Evolutionary conservation across 2,797 vertebrate species (phyloP), one percentile per base, ranked within the genome.

Genomic region (Galagoides demidoff): DNA sequence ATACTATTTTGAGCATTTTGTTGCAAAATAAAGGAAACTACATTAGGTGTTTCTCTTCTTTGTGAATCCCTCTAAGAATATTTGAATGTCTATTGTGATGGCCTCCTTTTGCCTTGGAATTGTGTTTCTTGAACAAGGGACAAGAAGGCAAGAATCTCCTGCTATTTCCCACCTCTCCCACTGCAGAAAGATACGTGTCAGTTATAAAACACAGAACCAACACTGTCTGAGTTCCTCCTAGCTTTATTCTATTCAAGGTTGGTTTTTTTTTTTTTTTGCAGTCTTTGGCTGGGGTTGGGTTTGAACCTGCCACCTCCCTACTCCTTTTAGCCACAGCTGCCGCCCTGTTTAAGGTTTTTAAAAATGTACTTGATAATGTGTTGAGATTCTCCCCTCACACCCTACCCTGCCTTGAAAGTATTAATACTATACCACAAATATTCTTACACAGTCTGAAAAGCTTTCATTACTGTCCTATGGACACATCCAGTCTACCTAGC

Each of bases 161-260:
- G 17, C 73, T 52, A 9, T 64, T 39, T n/a, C 14, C 16, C 29
- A 5, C 16, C n/a, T 9, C 17, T n/a, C 16, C 14, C 20, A 2
- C 19, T 27, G 1, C 20, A 29, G 82, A 43, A 52, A 0, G 73
- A 31, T 1, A 1, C 2, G 0, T 7, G 1, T 73, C 55, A 23
- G 29, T 25, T 31, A 8, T 68, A 10, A 83, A 86, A 73, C 39
- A 39, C 39, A 37, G 3, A 79, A 64, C 23, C 49, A 17, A 2
- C 71, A 1, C 8, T 27, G 6, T 22, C 7, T 0, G 2, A 37
- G 8, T 5, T 73, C 61, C 87, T 81, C 59, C 78, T 20, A 27
- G 39, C 20, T 49, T 78, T 37, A 2, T 39, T 45, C 3, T 31
- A n/a, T 76, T 37, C 25, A 29, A 14, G 49, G 39, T 39, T 39